These are phyloP conservation scores for Dioctria rufipes DNA, from an alignment of 2,888 invertebrate genomes.

Conservation along the genomic window DNA sequence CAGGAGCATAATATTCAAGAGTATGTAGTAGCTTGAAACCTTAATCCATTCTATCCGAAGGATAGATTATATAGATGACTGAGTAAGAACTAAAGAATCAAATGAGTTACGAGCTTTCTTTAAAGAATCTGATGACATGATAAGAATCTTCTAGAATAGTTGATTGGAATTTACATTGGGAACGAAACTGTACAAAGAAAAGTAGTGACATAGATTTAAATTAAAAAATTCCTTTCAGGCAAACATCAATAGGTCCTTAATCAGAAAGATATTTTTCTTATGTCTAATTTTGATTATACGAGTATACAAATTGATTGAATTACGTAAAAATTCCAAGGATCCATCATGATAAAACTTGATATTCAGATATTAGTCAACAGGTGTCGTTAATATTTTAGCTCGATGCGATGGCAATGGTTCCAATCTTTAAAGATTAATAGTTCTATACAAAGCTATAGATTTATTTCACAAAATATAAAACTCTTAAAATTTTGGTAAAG, in stretches of 20 bases:
- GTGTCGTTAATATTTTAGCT: no score
- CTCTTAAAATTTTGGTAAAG: no score
- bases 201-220: no score
- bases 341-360: not conserved
- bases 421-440: no score
- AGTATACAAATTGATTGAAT: not conserved
- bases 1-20: not conserved
- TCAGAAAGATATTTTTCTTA: not conserved
- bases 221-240: no score
- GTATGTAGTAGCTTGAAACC: conserved; percentile 1
- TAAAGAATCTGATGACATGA: conserved; percentile 52
- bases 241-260: not conserved
- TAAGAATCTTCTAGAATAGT: conserved; percentile 44
- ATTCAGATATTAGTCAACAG: not conserved
- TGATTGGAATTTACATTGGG: conserved; percentile 20
- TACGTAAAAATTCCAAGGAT: not conserved
- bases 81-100: conserved; percentile 16
- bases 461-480: no score
- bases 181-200: not conserved
- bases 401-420: no score
- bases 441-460: no score
- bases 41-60: conserved; percentile 41
- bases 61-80: conserved; percentile 39
- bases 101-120: conserved; percentile 53
- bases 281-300: not conserved